These are phyloP conservation scores for Schlechtendalia chinensis DNA, from an alignment of 1,140 invertebrate species.

Conservation along the genomic window DNA sequence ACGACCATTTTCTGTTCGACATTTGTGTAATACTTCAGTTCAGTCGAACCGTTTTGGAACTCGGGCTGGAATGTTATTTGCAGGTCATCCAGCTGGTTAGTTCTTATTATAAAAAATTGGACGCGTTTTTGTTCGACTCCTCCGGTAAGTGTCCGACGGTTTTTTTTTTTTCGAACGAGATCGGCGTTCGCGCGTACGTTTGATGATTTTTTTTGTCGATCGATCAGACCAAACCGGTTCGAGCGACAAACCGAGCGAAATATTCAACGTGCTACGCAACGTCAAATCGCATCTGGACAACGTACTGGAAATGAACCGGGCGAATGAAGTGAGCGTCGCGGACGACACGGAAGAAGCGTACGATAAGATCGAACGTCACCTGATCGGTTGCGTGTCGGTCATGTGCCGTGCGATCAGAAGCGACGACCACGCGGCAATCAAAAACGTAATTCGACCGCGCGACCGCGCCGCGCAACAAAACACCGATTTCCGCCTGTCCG, in stretches of 20 bases:
- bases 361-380: conserved; percentile 16
- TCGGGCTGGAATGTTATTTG: conserved; percentile 38
- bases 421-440: background rate
- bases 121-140: conserved; percentile 22
- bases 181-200: too few relatives aligned
- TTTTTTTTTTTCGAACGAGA: too few relatives aligned
- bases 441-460: too few relatives aligned
- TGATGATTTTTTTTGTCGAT: too few relatives aligned
- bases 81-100: conserved; percentile 9
- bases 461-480: too few relatives aligned
- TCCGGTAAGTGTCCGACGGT: conserved; percentile 1
- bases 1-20: conserved; percentile 38
- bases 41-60: background rate
- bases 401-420: conserved; percentile 1
- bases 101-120: conserved; percentile 30
- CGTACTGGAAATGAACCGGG: conserved; percentile 26
- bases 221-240: too few relatives aligned
- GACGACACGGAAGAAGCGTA: background rate
- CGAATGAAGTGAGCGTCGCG: background rate
- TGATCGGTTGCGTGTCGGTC: conserved; percentile 14
- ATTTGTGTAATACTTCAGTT: conserved; percentile 20
- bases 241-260: background rate
- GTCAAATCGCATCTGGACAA: conserved; percentile 19
- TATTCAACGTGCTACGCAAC: conserved; percentile 27
- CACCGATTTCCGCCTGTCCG: background rate